Evolutionary conservation across 2,888 invertebrate species (phyloP).

Genomic region (Adineta ricciae): DNA sequence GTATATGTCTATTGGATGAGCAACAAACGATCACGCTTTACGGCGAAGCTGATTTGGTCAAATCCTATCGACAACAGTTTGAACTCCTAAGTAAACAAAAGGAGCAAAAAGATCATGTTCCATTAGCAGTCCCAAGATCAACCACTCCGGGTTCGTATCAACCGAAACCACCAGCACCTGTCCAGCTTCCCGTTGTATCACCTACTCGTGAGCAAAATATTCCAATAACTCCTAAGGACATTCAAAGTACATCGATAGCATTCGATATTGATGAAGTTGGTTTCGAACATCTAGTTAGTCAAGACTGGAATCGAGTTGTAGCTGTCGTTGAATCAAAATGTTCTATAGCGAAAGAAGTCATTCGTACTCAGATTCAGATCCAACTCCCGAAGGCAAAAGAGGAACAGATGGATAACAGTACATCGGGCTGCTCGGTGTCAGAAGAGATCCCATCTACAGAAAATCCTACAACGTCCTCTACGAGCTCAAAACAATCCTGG

Average conservation of each 20-base stretch:
- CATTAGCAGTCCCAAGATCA: no score
- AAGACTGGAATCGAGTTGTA: not conserved
- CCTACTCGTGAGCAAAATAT: no score
- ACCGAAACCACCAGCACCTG: no score
- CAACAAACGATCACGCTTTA: not conserved
- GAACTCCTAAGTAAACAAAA: not conserved
- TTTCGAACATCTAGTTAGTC: not conserved
- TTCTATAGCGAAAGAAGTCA: not conserved
- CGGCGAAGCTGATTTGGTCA: not conserved
- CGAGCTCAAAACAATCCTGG: no score
- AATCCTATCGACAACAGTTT: not conserved
- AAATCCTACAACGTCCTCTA: not conserved
- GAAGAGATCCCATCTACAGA: not conserved
- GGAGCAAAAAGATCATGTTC: accelerated
- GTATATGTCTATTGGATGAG: not conserved
- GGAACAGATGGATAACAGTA: not conserved
- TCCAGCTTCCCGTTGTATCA: no score
- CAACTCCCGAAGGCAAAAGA: not conserved
- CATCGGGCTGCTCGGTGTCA: not conserved
- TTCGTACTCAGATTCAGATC: not conserved
- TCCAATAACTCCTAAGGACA: no score
- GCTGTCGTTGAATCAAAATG: not conserved
- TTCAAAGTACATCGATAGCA: not conserved
- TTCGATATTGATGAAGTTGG: not conserved
- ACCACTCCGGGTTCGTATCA: no score